phyloP scores from a whole-genome alignment of 2,888 invertebrate species.

The Spatulosminthurus flaviceps region DNA sequence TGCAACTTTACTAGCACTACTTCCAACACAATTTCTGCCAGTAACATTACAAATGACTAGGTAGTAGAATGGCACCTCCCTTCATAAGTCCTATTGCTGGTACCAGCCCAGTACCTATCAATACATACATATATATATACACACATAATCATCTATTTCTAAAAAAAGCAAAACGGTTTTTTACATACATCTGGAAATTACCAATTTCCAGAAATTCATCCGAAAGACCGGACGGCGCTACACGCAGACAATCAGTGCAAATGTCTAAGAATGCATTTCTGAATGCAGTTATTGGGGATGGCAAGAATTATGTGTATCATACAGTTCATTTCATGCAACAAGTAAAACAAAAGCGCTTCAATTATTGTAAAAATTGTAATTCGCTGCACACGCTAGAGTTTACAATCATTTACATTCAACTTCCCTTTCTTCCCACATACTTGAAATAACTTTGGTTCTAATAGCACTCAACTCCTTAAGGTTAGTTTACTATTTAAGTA shows the following conservation, averaged over 20 bases:
- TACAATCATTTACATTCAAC: no score
- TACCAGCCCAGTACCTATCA: no score
- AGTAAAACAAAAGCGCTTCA: no score
- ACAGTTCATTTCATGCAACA: no score
- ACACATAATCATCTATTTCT: no score
- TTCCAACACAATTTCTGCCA: background rate
- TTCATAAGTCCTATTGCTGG: no score
- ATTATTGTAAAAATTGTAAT: no score
- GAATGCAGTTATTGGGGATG: no score
- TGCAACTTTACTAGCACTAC: background rate
- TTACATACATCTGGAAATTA: background rate
- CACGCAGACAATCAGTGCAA: background rate
- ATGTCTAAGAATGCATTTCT: no score
- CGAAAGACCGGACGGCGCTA: background rate
- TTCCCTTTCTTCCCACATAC: background rate
- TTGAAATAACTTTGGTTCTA: constrained; percentile 1
- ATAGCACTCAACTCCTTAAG: background rate
- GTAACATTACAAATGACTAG: background rate
- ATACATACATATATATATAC: background rate
- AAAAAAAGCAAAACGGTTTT: background rate
- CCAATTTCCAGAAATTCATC: constrained; percentile 8
- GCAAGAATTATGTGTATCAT: no score
- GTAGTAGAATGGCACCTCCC: no score
- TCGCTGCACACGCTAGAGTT: no score
- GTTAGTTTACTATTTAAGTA: background rate